Conservation (phyloP, 2,888 invertebrate genomes). For the Aelia acuminata region DNA sequence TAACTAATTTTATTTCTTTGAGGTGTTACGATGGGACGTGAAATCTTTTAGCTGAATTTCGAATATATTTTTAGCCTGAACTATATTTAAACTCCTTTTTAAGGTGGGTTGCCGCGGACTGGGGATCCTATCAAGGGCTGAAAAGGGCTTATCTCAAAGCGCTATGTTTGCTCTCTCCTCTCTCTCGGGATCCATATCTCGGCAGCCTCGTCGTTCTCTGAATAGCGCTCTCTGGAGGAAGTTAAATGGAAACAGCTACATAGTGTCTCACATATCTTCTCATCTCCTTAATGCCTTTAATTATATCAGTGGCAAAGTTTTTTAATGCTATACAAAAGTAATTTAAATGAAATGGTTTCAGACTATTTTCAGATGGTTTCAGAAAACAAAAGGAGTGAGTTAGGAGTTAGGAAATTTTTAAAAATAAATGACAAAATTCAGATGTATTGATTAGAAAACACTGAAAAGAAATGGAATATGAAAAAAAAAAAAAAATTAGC, state of each 20-base stretch:
- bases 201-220: neutral
- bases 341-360: too few species aligned
- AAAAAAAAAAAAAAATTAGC: too few species aligned
- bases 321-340: too few species aligned
- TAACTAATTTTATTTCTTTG: neutral
- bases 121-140: neutral
- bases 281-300: too few species aligned
- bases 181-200: neutral
- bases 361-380: too few species aligned
- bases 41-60: neutral
- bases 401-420: too few species aligned
- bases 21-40: neutral
- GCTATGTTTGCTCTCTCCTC: neutral
- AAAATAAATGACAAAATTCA: too few species aligned
- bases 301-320: too few species aligned
- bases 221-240: neutral
- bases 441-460: too few species aligned
- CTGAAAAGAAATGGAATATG: too few species aligned
- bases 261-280: too few species aligned
- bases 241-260: neutral
- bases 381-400: too few species aligned
- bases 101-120: neutral
- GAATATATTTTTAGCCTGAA: neutral
- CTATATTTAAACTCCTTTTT: constrained; percentile 25
- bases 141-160: constrained; percentile 13